phyloP scores from a whole-genome alignment of 1,140 invertebrate species.

The Drosophila teissieri region DNA sequence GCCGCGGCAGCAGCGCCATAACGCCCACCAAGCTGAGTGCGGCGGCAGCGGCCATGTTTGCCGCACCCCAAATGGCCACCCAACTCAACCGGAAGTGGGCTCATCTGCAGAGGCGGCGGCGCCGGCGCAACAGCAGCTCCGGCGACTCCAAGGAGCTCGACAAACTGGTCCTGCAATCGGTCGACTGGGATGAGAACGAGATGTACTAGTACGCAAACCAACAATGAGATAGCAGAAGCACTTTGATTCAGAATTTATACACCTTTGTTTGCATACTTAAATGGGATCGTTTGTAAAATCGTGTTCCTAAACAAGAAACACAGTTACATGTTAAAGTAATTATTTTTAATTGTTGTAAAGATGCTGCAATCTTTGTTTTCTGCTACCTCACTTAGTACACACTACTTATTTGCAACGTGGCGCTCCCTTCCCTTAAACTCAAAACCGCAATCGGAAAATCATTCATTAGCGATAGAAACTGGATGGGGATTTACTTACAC shows the following conservation, averaged over 20 bases:
- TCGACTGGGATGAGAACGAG: conserved; percentile 84
- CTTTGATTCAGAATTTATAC: not conserved
- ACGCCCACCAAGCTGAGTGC: conserved; percentile 80
- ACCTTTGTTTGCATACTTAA: no score
- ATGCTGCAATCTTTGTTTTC: not conserved
- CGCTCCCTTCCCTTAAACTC: conserved; percentile 1
- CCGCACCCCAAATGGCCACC: conserved; percentile 74
- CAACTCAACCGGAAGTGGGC: conserved; percentile 81
- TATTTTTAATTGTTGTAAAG: not conserved
- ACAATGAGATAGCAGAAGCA: not conserved
- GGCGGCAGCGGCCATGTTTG: conserved; percentile 73
- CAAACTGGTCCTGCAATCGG: conserved; percentile 81
- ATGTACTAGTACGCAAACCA: conserved; percentile 64
- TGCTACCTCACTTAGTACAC: conserved; percentile 13
- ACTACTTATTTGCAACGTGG: not conserved
- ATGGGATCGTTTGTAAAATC: no score
- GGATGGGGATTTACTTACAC: conserved; percentile 36
- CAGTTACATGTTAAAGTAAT: no score
- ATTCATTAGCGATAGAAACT: conserved; percentile 11
- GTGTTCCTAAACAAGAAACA: no score
- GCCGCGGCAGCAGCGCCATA: conserved; percentile 59
- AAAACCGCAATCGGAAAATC: conserved; percentile 37
- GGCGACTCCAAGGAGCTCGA: conserved; percentile 83
- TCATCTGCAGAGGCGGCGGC: conserved; percentile 68
- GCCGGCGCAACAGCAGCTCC: conserved; percentile 81